phyloP scores from a whole-genome alignment of 2,888 invertebrate species.

The Oxystoma pomonae region DNA sequence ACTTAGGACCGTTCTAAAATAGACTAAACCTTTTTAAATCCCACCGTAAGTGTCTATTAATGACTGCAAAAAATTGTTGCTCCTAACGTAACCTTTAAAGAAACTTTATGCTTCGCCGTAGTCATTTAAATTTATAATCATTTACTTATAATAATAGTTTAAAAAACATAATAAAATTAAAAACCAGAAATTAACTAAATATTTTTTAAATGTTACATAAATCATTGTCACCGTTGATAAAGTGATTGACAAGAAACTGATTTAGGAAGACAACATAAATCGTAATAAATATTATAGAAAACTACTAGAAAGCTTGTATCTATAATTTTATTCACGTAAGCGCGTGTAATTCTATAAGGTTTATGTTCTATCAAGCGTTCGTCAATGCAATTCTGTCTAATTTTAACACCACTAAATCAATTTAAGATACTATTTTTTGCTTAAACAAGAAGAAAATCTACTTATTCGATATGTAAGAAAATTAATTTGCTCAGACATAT shows the following conservation, averaged over 20 bases:
- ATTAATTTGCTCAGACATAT: neutral
- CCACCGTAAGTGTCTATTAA: too few relatives aligned
- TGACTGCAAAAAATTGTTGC: too few relatives aligned
- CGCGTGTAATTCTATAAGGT: neutral
- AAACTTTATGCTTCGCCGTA: too few relatives aligned
- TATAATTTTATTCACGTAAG: neutral
- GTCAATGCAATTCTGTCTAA: neutral
- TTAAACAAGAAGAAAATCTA: neutral
- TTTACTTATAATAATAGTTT: too few relatives aligned
- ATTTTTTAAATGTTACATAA: neutral
- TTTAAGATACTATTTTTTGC: neutral
- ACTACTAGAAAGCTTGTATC: neutral
- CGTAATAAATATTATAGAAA: neutral
- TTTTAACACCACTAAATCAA: neutral
- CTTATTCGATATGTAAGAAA: neutral
- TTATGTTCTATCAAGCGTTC: neutral
- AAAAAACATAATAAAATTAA: too few relatives aligned
- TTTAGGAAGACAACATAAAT: neutral
- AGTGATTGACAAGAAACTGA: neutral
- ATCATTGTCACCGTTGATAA: neutral
- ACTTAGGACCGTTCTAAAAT: too few relatives aligned
- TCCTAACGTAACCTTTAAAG: too few relatives aligned
- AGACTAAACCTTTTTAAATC: too few relatives aligned
- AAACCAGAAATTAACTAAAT: neutral
- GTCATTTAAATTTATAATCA: too few relatives aligned